phyloP scores from a whole-genome alignment of 1,140 invertebrate genomes.

The Archegozetes longisetosus region DNA sequence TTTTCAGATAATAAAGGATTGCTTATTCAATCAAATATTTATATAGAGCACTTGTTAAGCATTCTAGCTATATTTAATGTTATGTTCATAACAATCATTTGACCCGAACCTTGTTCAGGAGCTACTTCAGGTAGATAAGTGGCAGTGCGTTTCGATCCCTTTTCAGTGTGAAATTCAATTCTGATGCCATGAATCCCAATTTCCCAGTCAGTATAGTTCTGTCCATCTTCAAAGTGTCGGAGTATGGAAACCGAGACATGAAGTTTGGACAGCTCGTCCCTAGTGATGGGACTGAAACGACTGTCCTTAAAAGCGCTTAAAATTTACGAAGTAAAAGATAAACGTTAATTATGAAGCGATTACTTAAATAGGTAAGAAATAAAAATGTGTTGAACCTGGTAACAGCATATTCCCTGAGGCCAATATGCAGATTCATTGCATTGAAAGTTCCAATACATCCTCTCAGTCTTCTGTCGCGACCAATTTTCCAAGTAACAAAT shows the following conservation, averaged over 20 bases:
- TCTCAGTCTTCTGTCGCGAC: slow-evolving; percentile 70
- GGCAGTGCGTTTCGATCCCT: slow-evolving; percentile 82
- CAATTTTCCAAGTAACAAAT: slow-evolving; percentile 97
- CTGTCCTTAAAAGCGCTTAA: slow-evolving; percentile 90
- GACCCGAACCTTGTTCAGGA: slow-evolving; percentile 60
- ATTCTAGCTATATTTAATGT: neutral
- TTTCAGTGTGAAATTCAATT: slow-evolving; percentile 92
- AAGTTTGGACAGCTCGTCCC: slow-evolving; percentile 78
- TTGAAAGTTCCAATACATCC: slow-evolving; percentile 94
- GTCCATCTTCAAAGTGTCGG: slow-evolving; percentile 83
- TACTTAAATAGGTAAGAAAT: neutral
- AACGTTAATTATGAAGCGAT: no score
- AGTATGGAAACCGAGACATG: slow-evolving; percentile 92
- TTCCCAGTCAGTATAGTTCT: slow-evolving; percentile 91
- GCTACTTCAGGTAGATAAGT: slow-evolving; percentile 97
- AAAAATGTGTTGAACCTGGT: slow-evolving; percentile 43
- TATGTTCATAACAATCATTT: neutral
- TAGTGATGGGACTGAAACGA: slow-evolving; percentile 83
- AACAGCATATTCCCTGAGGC: slow-evolving; percentile 86
- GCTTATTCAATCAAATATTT: neutral
- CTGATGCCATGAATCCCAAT: slow-evolving; percentile 91
- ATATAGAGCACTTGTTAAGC: neutral
- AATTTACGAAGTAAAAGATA: no score
- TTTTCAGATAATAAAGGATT: neutral
- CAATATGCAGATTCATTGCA: slow-evolving; percentile 79